These are phyloP conservation scores for Darevskia mixta DNA, from an alignment of 2,797 vertebrate genomes.

Conservation along the genomic window DNA sequence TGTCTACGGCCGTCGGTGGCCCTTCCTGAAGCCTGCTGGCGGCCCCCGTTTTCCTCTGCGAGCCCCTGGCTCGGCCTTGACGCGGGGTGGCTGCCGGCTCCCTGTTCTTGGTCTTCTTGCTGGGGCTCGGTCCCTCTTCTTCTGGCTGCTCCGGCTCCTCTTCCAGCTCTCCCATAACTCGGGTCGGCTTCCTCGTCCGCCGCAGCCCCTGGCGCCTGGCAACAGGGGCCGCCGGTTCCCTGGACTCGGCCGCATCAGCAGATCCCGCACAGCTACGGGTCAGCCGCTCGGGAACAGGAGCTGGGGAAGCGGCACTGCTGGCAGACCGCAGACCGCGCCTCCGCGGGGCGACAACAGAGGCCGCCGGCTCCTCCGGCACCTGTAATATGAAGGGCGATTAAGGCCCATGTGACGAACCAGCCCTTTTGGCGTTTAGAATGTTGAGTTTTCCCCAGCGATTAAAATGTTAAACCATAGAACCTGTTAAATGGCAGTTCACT, in stretches of 20 bases:
- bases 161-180: background rate
- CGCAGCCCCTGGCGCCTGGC: background rate
- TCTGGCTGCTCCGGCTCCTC: background rate
- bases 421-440: too few relatives aligned
- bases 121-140: background rate
- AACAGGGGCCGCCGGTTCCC: background rate
- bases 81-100: rapidly evolving
- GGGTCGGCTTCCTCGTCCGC: background rate
- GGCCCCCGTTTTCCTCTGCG: background rate
- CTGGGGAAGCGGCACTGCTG: background rate
- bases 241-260: rapidly evolving
- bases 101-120: background rate
- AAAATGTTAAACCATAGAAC: too few relatives aligned
- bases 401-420: too few relatives aligned
- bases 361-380: background rate
- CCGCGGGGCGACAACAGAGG: background rate
- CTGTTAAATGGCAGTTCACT: too few relatives aligned
- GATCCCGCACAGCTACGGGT: background rate
- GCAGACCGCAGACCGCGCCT: background rate
- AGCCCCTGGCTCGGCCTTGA: background rate
- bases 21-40: background rate
- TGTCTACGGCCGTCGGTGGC: rapidly evolving
- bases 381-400: background rate
- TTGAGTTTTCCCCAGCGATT: too few relatives aligned
- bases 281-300: constrained; percentile 1